Evolutionary conservation across 2,888 invertebrate species (phyloP).

Genomic region (Philaethria dido): DNA sequence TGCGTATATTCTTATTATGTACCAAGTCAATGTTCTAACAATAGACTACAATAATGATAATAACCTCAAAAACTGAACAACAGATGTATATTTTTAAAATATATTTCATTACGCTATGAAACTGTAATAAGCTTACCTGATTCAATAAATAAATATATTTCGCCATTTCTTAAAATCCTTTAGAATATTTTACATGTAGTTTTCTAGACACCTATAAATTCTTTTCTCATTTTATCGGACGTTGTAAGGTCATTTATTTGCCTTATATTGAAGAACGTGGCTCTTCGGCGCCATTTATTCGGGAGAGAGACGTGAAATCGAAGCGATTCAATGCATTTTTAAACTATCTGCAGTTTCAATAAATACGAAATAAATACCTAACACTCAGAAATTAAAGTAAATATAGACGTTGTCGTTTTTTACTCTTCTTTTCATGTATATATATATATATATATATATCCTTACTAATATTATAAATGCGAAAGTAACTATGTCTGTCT

Average conservation of each 20-base stretch:
- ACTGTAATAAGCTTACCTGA: neutral
- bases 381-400: neutral
- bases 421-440: too few relatives aligned
- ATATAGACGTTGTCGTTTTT: neutral
- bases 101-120: neutral
- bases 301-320: conserved; percentile 44
- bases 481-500: too few relatives aligned
- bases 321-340: conserved; percentile 45
- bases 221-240: conserved; percentile 68
- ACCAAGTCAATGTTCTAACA: too few relatives aligned
- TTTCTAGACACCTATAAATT: conserved; percentile 65
- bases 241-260: conserved; percentile 69
- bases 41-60: too few relatives aligned
- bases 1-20: too few relatives aligned
- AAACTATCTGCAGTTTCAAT: conserved; percentile 19
- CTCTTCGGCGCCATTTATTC: conserved; percentile 47
- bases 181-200: conserved; percentile 55
- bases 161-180: conserved; percentile 8
- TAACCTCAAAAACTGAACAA: too few relatives aligned
- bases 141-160: neutral
- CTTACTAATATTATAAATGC: too few relatives aligned
- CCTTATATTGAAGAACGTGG: conserved; percentile 67
- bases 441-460: too few relatives aligned
- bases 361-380: conserved; percentile 9
- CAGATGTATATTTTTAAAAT: neutral